These are phyloP conservation scores for Pristionchus arcanus DNA, from an alignment of 2,888 invertebrate genomes.

Conservation along the genomic window DNA sequence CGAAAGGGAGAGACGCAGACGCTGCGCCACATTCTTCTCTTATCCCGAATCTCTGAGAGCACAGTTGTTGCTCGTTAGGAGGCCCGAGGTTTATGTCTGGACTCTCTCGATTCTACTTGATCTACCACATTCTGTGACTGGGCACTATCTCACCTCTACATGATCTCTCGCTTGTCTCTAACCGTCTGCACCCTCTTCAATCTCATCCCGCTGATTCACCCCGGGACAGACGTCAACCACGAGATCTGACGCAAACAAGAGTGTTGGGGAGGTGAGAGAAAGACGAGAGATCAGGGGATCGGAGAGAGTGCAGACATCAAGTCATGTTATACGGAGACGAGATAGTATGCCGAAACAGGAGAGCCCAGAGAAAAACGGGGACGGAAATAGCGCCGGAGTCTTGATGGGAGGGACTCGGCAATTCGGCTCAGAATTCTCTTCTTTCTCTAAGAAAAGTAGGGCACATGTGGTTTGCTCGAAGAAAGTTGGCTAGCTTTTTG, in stretches of 20 bases:
- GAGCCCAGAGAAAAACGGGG: not conserved
- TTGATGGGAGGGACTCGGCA: not conserved
- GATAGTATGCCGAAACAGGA: not conserved
- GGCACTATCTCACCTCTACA: not conserved
- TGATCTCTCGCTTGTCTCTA: not conserved
- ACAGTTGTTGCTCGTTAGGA: slow-evolving; percentile 22
- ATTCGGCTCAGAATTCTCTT: not conserved
- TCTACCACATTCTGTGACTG: not conserved
- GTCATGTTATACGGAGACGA: not conserved
- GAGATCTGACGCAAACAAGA: not conserved
- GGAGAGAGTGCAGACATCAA: not conserved
- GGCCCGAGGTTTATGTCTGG: not conserved
- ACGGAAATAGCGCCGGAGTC: not conserved
- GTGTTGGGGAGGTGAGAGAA: not conserved
- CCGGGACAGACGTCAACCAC: slow-evolving; percentile 27
- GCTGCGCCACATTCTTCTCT: not conserved
- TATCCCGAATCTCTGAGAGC: not conserved
- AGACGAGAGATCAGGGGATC: not conserved
- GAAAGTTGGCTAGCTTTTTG: not conserved
- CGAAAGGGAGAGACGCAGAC: not conserved
- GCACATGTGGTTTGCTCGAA: not conserved
- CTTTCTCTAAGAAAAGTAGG: not conserved
- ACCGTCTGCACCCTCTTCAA: not conserved
- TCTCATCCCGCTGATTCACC: not conserved
- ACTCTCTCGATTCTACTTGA: not conserved